Evolutionary conservation across 2,797 vertebrate genomes (phyloP), one percentile per base, ranked within the genome.

Genomic region (Phalloptychus januarius): DNA sequence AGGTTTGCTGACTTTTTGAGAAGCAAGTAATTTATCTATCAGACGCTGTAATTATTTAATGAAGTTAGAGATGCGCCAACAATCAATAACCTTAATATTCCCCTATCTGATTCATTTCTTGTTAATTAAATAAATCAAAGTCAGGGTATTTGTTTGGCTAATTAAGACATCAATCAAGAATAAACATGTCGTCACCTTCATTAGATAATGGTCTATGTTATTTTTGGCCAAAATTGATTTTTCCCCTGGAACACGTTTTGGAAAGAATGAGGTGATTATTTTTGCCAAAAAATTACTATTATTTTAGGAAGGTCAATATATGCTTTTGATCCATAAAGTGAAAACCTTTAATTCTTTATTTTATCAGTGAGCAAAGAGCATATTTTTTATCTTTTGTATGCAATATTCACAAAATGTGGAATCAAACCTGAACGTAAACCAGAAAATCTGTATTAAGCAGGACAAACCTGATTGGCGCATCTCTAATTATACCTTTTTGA

Each of bases 1-100:
- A 95, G 96, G 38, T 78, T 58, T 75, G 11, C 36, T 36, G 52
- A 23, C 16, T 28, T 61, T 36, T 44, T 10, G 25, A 44, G 33
- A 42, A 38, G 42, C 28, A 20, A 28, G 33, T 11, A 1, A 65
- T 65, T 65, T 8, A 65, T 36, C 28, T 18, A 5, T 65, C 18
- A 10, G 18, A 15, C 18, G 4, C 33, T 65, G 28, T 63, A 20
- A n/a, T 42, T 42, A 7, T n/a, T 69, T 42, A 5, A 25, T 25
- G 16, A 16, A 45, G 28, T 71, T 70, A 45, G 67, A 71, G 40
- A 71, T 28, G n/a, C n/a, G 25, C 40, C 67, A 70, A 44, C 44
- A 42, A 67, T 67, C 20, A 1, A 4, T 18, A 4, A 1, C 25
- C 11, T 58, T 33, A 63, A 33, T 63, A 8, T 63, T 36, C 15